These are phyloP conservation scores for Phytoseiulus persimilis DNA, from an alignment of 2,888 invertebrate species.

Conservation along the genomic window DNA sequence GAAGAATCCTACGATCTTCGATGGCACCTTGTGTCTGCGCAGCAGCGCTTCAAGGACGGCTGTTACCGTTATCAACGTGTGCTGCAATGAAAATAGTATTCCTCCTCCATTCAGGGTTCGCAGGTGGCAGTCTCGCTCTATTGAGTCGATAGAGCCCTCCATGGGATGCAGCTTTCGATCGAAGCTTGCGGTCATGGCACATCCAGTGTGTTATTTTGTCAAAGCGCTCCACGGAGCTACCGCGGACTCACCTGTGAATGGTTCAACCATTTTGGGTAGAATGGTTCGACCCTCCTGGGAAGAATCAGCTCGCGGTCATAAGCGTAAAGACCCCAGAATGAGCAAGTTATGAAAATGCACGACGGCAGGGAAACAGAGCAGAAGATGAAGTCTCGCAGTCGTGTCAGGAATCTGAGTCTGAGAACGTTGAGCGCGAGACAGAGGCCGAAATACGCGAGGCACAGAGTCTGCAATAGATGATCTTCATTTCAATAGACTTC, in stretches of 20 bases:
- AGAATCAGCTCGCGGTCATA: slow-evolving; percentile 82
- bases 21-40: slow-evolving; percentile 69
- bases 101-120: too few relatives aligned
- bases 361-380: slow-evolving; percentile 1
- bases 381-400: slow-evolving; percentile 16
- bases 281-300: slow-evolving; percentile 69
- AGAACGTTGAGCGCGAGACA: neutral
- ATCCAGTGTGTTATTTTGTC: too few relatives aligned
- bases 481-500: too few relatives aligned
- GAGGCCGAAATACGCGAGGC: neutral
- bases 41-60: slow-evolving; percentile 66
- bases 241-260: slow-evolving; percentile 55
- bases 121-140: too few relatives aligned
- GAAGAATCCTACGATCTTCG: slow-evolving; percentile 59
- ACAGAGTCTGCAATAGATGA: neutral
- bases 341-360: slow-evolving; percentile 64
- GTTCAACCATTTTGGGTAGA: slow-evolving; percentile 84
- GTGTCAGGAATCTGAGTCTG: neutral
- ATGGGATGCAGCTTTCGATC: too few relatives aligned
- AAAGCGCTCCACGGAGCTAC: neutral
- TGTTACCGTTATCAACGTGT: slow-evolving; percentile 74
- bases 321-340: slow-evolving; percentile 81
- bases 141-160: too few relatives aligned
- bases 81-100: slow-evolving; percentile 52
- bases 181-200: too few relatives aligned